Evolutionary conservation across 2,888 invertebrate species (phyloP), one percentile per base, ranked within the genome.

Genomic region (Limenitis arthemis): DNA sequence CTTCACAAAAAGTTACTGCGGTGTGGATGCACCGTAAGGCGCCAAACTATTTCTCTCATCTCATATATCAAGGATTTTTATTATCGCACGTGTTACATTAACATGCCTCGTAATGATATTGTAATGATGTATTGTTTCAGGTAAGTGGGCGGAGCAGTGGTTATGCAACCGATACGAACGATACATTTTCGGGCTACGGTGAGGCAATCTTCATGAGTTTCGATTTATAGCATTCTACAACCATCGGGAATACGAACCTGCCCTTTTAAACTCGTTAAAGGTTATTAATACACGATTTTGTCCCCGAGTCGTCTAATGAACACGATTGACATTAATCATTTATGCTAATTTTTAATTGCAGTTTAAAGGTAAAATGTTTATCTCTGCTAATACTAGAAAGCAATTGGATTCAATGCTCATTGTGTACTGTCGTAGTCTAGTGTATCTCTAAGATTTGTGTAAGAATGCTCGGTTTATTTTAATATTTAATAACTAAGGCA

Each of bases 71-170:
- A 29, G 36, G 42, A 40, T 31, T 30, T 51, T 47, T 50, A 48
- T 53, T 46, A 57, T 58, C 50, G 55, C 67, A 75, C 76, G 73
- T 71, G 66, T 71, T 72, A 68, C 67, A 71, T 72, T 69, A 72
- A 72, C 68, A 62, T 63, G 72, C 74, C 69, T 54, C 72, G 76
- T 68, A 77, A 70, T 79, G 70, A 77, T 77, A 82, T 84, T 83
- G 72, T 83, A 85, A 82, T 84, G 82, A 82, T 77, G 77, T 74
- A 86, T 86, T 86, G 86, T 85, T 85, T 81, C 81, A 83, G 85
- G 85, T 86, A 82, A 81, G 85, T 76, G 75, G 83, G 83, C 73
- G 81, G 69, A 61, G 64, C 63, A 65, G 53, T 60, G 69, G 68
- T 72, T 70, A 66, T 61, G 72, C 66, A 70, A 71, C 70, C 66